Base-by-base conservation (phyloP, 2,113 vertebrate species). In the Syngnathus floridae region DNA sequence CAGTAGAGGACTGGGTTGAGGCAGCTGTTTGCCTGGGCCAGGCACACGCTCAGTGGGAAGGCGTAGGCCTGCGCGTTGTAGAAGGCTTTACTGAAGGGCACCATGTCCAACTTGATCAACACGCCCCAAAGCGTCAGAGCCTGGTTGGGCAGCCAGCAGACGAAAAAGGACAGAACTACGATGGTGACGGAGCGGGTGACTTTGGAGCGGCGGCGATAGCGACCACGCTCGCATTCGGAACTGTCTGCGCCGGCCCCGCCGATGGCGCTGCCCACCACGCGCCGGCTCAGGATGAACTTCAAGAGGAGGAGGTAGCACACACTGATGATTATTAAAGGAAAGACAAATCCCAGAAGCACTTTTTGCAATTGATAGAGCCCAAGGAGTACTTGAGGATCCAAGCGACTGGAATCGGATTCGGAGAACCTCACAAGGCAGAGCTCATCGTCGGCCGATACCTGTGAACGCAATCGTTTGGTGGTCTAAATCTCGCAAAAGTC, bases 121-220 rank as follows among this genome's bases (percentile, higher is more conserved):
- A 91, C 88, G 1, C 92, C 90, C 92, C 92, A 93, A 46, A 91
- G 66, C 6, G 91, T 92, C 63, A 91, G 83, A 0, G 92, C 91
- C 71, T 92, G 92, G 74, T 92, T 92, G 43, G 92, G 92, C 65
- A 93, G 88, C 91, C 92, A 93, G 79, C 92, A 92, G 63, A 92
- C 14, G 76, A 93, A 92, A 67, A 93, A 93, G 54, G 90, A 89
- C 21, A 92, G 75, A 7, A 92, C 91, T 8, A 93, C 88, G 3
- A 93, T 82, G 64, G 88, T 90, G 64, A 93, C 84, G 0, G 90
- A 93, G 66, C 82, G 86, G 52, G 91, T 92, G 67, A 93, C 86
- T 75, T 87, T 90, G 74, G 90, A 91, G 51, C 84, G 86, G 0
- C 86, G 83, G 35, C 78, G 82, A 62, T 87, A 81, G 67, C 89